Base-by-base conservation (phyloP, 2,888 invertebrate genomes). In the Agapostemon virescens region DNA sequence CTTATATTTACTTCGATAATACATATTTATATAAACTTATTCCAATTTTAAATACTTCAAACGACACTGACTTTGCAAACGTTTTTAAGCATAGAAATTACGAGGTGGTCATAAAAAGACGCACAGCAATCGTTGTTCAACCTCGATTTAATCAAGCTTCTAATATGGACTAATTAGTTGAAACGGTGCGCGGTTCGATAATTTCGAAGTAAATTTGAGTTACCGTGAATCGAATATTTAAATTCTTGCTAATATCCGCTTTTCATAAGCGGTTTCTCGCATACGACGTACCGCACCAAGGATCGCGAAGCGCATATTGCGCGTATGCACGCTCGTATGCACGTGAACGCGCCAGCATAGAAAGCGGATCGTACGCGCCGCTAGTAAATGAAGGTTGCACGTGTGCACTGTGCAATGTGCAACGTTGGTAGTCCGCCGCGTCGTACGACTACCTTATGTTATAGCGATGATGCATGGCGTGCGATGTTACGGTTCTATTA, bases 381-480 rank as follows among this genome's bases (percentile, higher is more conserved):
- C 23, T 36, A 17, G 38, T 67, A 67, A 74, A 75, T 42, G 71
- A 77, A 81, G 71, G 58, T 61, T 67, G 67, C 67, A 63, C 67
- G 58, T 69, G 73, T 68, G 64, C 74, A 42, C 63, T 20, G 26
- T 55, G 3, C 33, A 64, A 52, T n/a, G 26, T 17, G 26, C 55
- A 55, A 55, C 26, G 26, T 55, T 26, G 55, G 55, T 55, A 55
- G 55, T 55, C 17, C 61, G 11, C 23, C 55, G 20, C 9, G 33
- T 61, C 33, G 61, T 20, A 33, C 20, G 61, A 26, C 61, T n/a
- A 61, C 33, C 61, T 61, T 61, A 30, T 33, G 30, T 61, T 33
- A 33, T 61, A 20, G 17, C 1, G 55, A 30, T 55, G 55, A 55
- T 26, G 55, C 55, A 55, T 55, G 26, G 15, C 7, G 26, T 55